A percentile compares a stretch with the other conserved stretches of the same genome.
These are phyloP conservation scores for Chrysotoxum bicinctum DNA, from an alignment of 2,888 invertebrate genomes.

Conservation along the genomic window DNA sequence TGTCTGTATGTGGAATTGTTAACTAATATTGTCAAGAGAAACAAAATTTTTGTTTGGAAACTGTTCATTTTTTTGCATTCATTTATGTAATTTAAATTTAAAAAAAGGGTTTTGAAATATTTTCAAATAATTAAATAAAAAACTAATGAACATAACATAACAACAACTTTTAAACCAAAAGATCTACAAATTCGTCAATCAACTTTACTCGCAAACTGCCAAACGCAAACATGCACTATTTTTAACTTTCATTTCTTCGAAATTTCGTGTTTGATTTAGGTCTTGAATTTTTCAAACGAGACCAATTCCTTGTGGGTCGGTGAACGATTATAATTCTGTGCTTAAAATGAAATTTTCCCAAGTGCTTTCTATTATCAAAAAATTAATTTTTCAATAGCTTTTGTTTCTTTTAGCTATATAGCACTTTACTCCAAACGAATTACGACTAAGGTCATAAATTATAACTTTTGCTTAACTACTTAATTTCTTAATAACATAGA, in stretches of 20 bases:
- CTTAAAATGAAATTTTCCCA: background rate
- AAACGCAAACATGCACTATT: background rate
- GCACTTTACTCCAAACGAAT: background rate
- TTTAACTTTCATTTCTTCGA: background rate
- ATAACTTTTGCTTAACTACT: conserved; percentile 51
- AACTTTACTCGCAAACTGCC: no score
- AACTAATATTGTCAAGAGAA: no score
- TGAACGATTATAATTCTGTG: background rate
- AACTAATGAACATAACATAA: no score
- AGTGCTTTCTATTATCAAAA: background rate
- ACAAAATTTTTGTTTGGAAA: no score
- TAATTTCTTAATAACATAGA: conserved; percentile 36
- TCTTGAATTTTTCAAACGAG: background rate
- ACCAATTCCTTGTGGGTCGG: no score
- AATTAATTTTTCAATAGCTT: conserved; percentile 3
- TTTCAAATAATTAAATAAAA: no score
- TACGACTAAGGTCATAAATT: conserved; percentile 33
- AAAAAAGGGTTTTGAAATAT: no score
- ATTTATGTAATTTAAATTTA: no score
- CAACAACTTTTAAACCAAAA: no score
- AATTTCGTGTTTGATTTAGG: background rate
- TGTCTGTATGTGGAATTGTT: no score
- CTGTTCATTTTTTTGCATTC: no score
- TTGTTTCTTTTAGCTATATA: background rate
- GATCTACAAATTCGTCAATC: no score